Evolutionary conservation across 2,113 vertebrate genomes (phyloP), one percentile per base, ranked within the genome.

Genomic region (Pluvianellus socialis): DNA sequence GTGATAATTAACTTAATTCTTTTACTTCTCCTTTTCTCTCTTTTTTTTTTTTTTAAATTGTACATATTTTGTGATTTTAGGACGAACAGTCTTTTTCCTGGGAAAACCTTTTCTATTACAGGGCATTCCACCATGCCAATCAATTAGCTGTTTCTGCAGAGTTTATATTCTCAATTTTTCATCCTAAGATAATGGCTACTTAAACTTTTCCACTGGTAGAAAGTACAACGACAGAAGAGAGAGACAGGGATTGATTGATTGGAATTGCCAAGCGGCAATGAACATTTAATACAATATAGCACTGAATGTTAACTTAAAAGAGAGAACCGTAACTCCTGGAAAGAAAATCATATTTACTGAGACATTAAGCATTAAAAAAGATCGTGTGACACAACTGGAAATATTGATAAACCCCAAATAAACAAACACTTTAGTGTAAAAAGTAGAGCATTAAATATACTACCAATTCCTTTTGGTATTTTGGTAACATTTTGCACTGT

Each of bases 1-100:
- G 94, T 95, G 94, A 96, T 97, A 97, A 97, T 97, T 97, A 98
- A 97, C 91, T 94, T 87, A 81, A 96, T 89, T 89, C 72, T n/a
- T 93, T 97, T 74, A 55, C 26, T 40, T 24, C 3, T n/a, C 4
- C 1, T 23, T 20, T 27, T n/a, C 18, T 26, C 53, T 44, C 14
- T 20, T 14, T 35, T 82, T 90, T 95, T 95, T 75, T 88, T 86
- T 10, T 11, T 35, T 21, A n/a, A 62, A 82, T 91, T 91, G 40
- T 47, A 66, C 22, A 3, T 90, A 83, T 88, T 96, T 90, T 86
- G 77, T 75, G 35, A 75, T 96, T 97, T 96, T 74, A 80, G 45
- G 33, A 92, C 75, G 95, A 95, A 66, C n/a, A 92, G 26, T n/a
- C 67, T 88, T 92, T 81, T 94, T 90, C 70, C 70, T 50, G 14